phyloP scores from a whole-genome alignment of 2,797 vertebrate species.

The Cryptoblepharus egeriae region DNA sequence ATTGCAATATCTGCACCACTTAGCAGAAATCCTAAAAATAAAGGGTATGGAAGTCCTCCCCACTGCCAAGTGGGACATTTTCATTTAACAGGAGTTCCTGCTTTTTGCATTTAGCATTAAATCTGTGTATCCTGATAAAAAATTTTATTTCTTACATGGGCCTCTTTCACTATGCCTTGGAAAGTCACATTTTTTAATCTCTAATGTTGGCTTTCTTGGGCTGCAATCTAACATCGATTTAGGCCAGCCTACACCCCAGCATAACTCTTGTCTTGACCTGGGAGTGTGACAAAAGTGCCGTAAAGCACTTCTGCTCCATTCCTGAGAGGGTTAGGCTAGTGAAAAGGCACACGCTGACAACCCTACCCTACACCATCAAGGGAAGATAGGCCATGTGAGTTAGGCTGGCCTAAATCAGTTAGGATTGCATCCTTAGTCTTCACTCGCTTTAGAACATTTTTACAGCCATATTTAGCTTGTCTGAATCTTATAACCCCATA shows the following conservation, averaged over 20 bases:
- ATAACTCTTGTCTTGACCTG: no score
- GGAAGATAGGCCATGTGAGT: no score
- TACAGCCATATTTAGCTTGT: background rate
- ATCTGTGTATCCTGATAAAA: background rate
- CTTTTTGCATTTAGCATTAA: background rate
- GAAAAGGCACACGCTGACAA: no score
- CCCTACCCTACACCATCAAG: no score
- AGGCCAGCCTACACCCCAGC: no score
- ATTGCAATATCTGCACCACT: no score
- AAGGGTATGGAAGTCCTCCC: background rate
- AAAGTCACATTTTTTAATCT: conserved; percentile 4
- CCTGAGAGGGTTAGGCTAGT: no score
- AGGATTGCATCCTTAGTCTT: background rate
- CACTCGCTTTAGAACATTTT: background rate
- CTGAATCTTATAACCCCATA: background rate
- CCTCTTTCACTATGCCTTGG: background rate
- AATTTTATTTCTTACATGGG: background rate
- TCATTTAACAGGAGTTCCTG: background rate
- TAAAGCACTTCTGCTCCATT: no score
- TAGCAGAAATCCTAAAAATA: background rate
- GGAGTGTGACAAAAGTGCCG: no score
- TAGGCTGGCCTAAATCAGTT: no score
- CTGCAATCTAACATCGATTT: no score
- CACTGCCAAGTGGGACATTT: background rate
- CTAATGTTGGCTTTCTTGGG: background rate